Base-by-base conservation (phyloP, 2,888 invertebrate species). In the Pherbina coryleti region DNA sequence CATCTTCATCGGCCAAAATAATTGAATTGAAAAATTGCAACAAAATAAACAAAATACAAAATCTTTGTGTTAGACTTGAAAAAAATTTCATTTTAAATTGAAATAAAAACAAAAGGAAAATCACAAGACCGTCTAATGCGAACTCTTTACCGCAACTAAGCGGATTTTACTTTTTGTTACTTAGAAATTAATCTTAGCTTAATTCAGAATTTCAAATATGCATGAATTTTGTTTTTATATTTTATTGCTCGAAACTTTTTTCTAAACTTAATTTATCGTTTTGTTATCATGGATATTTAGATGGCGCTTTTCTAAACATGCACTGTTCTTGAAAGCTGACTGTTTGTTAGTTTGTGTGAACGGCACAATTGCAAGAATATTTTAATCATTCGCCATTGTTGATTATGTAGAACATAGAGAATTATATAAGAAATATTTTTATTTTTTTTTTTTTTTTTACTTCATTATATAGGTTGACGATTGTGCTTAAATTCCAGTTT, bases 231-330 rank as follows among this genome's bases (percentile, higher is more conserved):
- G 22, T 44, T 14, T 44, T 44, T 44, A 25, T 60, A 11, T 60
- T 60, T 67, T n/a, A n/a, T n/a, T n/a, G n/a, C n/a, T n/a, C n/a
- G 19, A 14, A 49, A n/a, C n/a, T n/a, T 11, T 67, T 44, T 67
- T 28, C 25, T 67, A 37, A 67, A 44, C 19, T 37, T 11, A 67
- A 49, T 67, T 67, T 67, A 67, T 67, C 67, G 67, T 67, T 49
- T 22, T 22, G 14, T 25, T 44, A 22, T 44, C 25, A 44, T 11
- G 34, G 11, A 19, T 67, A n/a, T 19, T 22, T 49, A 22, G 44
- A 49, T 67, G 67, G 44, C 49, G 67, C 22, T 67, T 62, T 62
- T 14, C 14, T 62, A 14, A 8, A 22, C 19, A 22, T 7, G 11
- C 19, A 55, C 8, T n/a, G 4, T n/a, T 55, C 55, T n/a, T 19